A percentile compares a stretch with the other conserved stretches of the same genome.
These are phyloP conservation scores for Apis dorsata DNA, from an alignment of 1,140 invertebrate species.

Conservation along the genomic window DNA sequence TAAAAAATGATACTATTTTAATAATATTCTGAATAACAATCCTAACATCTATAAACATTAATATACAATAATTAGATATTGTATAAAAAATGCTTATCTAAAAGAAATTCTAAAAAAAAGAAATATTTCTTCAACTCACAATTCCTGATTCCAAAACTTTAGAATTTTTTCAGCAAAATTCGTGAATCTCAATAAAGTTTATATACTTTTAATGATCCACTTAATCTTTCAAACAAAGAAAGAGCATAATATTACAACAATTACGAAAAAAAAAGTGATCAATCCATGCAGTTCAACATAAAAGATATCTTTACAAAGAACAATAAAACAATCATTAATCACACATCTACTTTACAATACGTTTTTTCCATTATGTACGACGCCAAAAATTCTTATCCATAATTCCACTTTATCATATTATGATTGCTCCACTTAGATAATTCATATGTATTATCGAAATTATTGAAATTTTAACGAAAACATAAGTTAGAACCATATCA, in stretches of 20 bases:
- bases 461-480: not conserved
- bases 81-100: not conserved
- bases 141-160: not conserved
- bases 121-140: not conserved
- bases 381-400: not conserved
- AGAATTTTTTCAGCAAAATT: not conserved
- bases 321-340: not conserved
- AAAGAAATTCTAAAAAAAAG: not conserved
- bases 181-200: not conserved
- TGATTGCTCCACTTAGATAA: constrained; percentile 1
- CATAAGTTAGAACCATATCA: not conserved
- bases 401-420: not conserved
- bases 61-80: not conserved
- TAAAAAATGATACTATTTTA: too few relatives aligned
- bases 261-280: not conserved
- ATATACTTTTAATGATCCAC: not conserved
- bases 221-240: not conserved
- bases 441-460: not conserved
- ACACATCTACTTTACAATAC: too few relatives aligned
- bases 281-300: not conserved
- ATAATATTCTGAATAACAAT: too few relatives aligned
- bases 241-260: not conserved
- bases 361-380: not conserved
- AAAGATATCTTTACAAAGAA: not conserved
- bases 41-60: too few relatives aligned